Percentiles rank a stretch among this genome's conserved stretches.
These are phyloP conservation scores for Danio jaintianensis DNA, from an alignment of 2,797 vertebrate species.

Conservation along the genomic window DNA sequence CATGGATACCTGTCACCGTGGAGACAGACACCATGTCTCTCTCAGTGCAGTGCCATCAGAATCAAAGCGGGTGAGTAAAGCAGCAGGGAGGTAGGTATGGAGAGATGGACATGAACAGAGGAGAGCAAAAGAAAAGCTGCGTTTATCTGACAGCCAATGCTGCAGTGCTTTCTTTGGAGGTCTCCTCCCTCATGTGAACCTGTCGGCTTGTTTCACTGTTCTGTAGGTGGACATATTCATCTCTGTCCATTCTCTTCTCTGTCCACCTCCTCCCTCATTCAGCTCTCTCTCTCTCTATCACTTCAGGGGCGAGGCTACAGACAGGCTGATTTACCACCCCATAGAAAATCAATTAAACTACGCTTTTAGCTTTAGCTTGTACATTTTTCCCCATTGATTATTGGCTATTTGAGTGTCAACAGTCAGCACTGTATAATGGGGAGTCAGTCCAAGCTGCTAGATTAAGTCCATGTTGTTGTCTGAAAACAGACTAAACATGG, in stretches of 20 bases:
- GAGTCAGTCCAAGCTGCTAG: background rate
- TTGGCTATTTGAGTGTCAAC: background rate
- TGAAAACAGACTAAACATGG: background rate
- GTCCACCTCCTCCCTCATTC: slow-evolving; percentile 15
- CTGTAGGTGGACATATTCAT: slow-evolving; percentile 50
- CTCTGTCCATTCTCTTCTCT: slow-evolving; percentile 51
- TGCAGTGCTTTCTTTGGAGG: slow-evolving; percentile 60
- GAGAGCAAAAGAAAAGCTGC: slow-evolving; percentile 41
- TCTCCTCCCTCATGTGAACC: slow-evolving; percentile 58
- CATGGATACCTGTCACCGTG: slow-evolving; percentile 77
- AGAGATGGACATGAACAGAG: slow-evolving; percentile 33
- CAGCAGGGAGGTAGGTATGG: slow-evolving; percentile 34
- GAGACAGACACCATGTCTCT: slow-evolving; percentile 73
- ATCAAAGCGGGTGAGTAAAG: slow-evolving; percentile 55
- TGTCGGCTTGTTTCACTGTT: slow-evolving; percentile 53
- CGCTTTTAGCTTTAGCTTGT: slow-evolving; percentile 13
- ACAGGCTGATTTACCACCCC: background rate
- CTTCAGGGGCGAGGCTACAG: background rate
- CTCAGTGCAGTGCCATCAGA: slow-evolving; percentile 62
- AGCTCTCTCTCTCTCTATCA: background rate
- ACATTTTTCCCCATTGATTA: slow-evolving; percentile 28
- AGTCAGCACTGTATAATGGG: background rate
- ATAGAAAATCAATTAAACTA: slow-evolving; percentile 31
- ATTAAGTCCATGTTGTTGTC: background rate
- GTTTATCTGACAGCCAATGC: slow-evolving; percentile 46